These are phyloP conservation scores for Eucera pruinosa DNA, from an alignment of 2,888 invertebrate genomes.

Conservation along the genomic window DNA sequence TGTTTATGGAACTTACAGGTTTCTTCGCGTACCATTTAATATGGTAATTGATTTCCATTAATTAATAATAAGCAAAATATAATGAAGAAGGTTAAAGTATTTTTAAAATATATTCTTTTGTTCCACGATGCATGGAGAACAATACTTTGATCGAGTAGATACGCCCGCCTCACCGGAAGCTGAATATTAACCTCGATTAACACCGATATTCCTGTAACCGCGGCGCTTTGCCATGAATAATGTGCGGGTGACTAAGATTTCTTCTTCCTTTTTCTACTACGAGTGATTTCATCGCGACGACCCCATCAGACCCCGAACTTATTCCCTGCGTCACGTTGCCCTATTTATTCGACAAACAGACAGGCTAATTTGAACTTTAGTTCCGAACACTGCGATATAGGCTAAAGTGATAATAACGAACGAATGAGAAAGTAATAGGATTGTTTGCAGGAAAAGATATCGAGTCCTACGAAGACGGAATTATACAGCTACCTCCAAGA, in stretches of 20 bases:
- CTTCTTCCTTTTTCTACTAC: slow-evolving; percentile 60
- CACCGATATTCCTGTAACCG: slow-evolving; percentile 57
- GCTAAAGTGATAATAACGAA: no score
- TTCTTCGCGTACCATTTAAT: no score
- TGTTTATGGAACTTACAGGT: no score
- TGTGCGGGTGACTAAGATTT: slow-evolving; percentile 69
- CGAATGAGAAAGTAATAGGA: no score
- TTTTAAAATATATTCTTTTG: neutral
- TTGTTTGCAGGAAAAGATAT: no score
- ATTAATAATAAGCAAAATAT: no score
- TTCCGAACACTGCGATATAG: neutral
- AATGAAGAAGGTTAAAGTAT: no score
- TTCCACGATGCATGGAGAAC: neutral
- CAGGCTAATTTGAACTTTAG: slow-evolving; percentile 7
- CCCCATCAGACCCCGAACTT: slow-evolving; percentile 50
- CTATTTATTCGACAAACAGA: slow-evolving; percentile 23
- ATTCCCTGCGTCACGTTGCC: slow-evolving; percentile 26
- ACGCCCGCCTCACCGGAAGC: slow-evolving; percentile 70
- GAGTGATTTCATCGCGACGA: slow-evolving; percentile 65
- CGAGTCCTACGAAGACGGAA: no score
- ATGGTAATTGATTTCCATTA: no score
- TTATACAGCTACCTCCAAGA: no score
- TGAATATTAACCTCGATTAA: slow-evolving; percentile 75
- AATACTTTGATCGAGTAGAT: slow-evolving; percentile 11
- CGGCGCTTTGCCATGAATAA: slow-evolving; percentile 52